Percentiles rank a stretch among this genome's conserved stretches.
These are phyloP conservation scores for Odobenus rosmarus DNA, from an alignment of 2,113 vertebrate genomes.

Conservation along the genomic window DNA sequence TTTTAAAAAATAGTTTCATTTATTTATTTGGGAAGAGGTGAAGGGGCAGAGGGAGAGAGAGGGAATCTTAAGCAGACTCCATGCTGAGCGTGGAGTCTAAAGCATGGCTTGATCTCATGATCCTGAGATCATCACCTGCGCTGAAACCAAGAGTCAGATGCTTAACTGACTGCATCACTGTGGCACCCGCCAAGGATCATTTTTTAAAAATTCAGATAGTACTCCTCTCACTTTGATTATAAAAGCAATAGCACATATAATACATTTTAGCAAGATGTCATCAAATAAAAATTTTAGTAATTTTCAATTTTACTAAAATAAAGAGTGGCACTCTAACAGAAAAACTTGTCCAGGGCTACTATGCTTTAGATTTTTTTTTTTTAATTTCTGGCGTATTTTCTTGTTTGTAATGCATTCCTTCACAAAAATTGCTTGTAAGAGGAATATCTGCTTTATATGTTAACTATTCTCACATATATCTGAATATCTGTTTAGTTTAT, in stretches of 20 bases:
- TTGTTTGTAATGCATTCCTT: background rate
- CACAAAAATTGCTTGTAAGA: background rate
- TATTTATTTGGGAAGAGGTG: background rate
- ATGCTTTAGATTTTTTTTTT: background rate
- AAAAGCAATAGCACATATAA: background rate
- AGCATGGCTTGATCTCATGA: background rate
- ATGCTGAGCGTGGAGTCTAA: background rate
- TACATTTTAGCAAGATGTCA: background rate
- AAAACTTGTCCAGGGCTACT: background rate
- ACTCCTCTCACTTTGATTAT: background rate
- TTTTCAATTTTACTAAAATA: conserved; percentile 5
- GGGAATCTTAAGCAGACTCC: background rate
- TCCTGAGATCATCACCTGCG: background rate
- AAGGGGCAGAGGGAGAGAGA: too few relatives aligned
- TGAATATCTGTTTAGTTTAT: background rate
- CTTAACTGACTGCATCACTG: background rate
- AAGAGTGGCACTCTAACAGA: background rate
- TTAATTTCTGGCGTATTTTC: background rate
- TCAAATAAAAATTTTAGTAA: background rate
- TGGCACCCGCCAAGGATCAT: background rate
- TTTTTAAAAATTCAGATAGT: background rate
- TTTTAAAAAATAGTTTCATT: background rate
- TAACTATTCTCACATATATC: background rate
- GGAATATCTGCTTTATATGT: background rate
- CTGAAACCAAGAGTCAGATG: background rate